Base-by-base conservation (phyloP, 2,888 invertebrate genomes). In the Andrena minutula region DNA sequence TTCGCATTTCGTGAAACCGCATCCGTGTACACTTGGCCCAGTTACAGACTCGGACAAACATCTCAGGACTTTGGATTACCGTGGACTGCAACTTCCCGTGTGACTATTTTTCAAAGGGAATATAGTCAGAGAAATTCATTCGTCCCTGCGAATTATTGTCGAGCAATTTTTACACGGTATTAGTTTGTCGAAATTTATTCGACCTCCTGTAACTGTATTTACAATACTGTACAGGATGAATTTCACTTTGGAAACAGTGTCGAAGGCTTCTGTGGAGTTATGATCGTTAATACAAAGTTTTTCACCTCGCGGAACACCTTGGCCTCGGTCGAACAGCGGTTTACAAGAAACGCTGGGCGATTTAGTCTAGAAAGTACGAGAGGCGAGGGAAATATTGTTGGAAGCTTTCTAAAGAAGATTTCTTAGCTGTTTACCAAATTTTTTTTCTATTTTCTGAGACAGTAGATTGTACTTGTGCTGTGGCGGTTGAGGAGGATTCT, bases 11-110 rank as follows among this genome's bases (percentile, higher is more conserved):
- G 63, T 58, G 68, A 69, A 56, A 69, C 76, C 47, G 28, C 41
- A 61, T 20, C 53, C 63, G 63, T 47, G 53, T 63, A 75, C 68
- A 69, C 75, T 75, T 75, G 75, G 56, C 75, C 78, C 64, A 75
- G 75, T 79, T 79, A 26, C 63, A 10, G 23, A 49, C 23, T 35
- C 28, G 56, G 10, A 75, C 78, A 64, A 79, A 79, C 75, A 69
- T 35, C 47, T 20, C 20, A 30, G 47, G 63, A 75, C 68, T 68
- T 68, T 63, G 69, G 70, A 65, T 60, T 60, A 79, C 60, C 35
- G 51, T 32, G 5, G 53, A 10, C 28, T 30, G 49, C 20, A 47
- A n/a, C 35, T n/a, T 51, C 20, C 8, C 28, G 58, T 10, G 5
- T 2, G 3, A 23, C 10, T n/a, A 20, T 58, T 64, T 41, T 35